Percentiles rank a stretch among this genome's conserved stretches.
Evolutionary conservation across 53 echinoderm and acorn worm species (phyloP).

Genomic region (Mesocentrotus franciscanus): DNA sequence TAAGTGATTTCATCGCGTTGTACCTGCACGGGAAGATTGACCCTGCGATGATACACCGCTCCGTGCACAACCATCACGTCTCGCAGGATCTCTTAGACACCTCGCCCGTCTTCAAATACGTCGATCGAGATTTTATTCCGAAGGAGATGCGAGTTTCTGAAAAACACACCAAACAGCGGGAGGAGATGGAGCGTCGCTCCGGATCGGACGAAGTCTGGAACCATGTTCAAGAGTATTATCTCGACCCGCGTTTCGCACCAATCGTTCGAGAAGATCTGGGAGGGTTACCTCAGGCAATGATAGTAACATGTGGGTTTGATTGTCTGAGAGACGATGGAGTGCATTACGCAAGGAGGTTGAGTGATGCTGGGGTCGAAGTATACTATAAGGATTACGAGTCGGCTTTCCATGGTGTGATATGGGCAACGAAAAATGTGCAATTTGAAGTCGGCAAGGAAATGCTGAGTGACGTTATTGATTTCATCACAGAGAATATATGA

Average conservation of each 20-base stretch:
- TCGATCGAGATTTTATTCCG: constrained; percentile 43
- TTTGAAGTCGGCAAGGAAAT: constrained; percentile 55
- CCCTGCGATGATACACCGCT: not conserved
- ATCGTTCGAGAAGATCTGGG: constrained; percentile 73
- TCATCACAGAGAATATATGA: constrained; percentile 41
- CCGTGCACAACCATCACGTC: constrained; percentile 24
- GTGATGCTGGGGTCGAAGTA: constrained; percentile 62
- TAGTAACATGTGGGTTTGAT: constrained; percentile 68
- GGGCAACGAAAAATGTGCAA: constrained; percentile 40
- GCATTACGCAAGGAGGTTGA: constrained; percentile 64
- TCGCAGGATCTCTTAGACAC: constrained; percentile 37
- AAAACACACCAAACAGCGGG: not conserved
- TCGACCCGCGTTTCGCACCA: constrained; percentile 81
- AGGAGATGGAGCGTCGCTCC: not conserved
- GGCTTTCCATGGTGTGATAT: constrained; percentile 63
- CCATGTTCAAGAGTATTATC: constrained; percentile 59
- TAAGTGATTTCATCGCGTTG: constrained; percentile 23
- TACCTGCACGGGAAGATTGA: constrained; percentile 56
- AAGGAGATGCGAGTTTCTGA: constrained; percentile 39
- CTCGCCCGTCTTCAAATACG: constrained; percentile 45
- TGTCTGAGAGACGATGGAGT: constrained; percentile 70
- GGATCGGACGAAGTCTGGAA: constrained; percentile 66
- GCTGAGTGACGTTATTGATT: constrained; percentile 41
- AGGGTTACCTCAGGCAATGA: constrained; percentile 59
- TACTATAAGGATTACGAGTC: constrained; percentile 50